phyloP scores from a whole-genome alignment of 2,797 vertebrate genomes.

The Rhodeus uyekii region DNA sequence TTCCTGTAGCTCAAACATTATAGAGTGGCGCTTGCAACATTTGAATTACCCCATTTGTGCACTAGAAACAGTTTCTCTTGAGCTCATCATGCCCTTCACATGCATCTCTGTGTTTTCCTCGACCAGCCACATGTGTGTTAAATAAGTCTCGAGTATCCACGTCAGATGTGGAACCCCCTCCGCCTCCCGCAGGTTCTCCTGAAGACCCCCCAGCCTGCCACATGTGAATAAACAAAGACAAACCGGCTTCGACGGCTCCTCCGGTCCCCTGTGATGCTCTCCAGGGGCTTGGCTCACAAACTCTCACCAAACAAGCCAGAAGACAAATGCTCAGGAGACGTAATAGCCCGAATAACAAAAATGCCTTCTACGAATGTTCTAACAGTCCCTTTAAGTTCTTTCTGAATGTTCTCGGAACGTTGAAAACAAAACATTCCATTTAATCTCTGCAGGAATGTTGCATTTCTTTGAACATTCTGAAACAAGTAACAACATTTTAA shows the following conservation, averaged over 20 bases:
- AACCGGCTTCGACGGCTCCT: slow-evolving; percentile 8
- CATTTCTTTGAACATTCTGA: not conserved
- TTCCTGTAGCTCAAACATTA: too few species aligned
- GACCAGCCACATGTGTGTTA: not conserved
- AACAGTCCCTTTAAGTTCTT: not conserved
- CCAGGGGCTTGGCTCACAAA: slow-evolving; percentile 44
- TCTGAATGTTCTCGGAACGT: not conserved
- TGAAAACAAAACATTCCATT: not conserved
- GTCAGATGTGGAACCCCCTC: slow-evolving; percentile 11
- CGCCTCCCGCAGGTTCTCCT: slow-evolving; percentile 14
- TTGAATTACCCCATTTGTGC: not conserved
- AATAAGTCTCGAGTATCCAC: slow-evolving; percentile 4
- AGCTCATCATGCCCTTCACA: not conserved
- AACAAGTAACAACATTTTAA: not conserved
- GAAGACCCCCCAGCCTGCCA: slow-evolving; percentile 32
- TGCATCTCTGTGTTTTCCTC: slow-evolving; percentile 9
- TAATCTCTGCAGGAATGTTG: not conserved
- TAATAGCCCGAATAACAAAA: not conserved
- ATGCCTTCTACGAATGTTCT: not conserved
- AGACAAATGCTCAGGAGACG: slow-evolving; percentile 18
- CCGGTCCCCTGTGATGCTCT: slow-evolving; percentile 22
- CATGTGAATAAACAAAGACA: slow-evolving; percentile 52
- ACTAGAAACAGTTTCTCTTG: not conserved
- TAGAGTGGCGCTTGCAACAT: too few species aligned
- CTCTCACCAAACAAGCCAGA: slow-evolving; percentile 7